phyloP scores from a whole-genome alignment of 2,888 invertebrate genomes.

The Machimus atricapillus region DNA sequence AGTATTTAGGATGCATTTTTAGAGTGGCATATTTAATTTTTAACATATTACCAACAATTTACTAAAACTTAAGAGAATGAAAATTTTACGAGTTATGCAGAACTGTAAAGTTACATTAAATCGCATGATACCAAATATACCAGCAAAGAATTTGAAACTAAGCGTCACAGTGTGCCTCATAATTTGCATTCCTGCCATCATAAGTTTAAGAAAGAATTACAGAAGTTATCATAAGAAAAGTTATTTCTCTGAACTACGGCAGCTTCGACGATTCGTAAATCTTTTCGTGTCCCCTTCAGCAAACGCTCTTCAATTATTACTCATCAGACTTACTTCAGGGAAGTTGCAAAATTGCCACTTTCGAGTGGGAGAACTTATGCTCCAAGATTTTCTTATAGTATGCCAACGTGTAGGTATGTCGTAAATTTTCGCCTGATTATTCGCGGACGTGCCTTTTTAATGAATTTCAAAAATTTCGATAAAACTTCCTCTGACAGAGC shows the following conservation, averaged over 20 bases:
- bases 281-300: background rate
- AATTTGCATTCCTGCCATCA: background rate
- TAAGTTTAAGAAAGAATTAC: background rate
- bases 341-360: background rate
- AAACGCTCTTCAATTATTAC: background rate
- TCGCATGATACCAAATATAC: background rate
- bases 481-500: background rate
- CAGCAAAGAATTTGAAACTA: background rate
- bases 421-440: background rate
- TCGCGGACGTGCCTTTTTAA: background rate
- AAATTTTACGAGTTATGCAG: no score
- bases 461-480: background rate
- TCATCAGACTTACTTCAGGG: background rate
- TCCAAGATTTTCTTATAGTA: background rate
- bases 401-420: background rate
- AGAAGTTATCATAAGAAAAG: background rate
- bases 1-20: no score
- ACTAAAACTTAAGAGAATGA: no score
- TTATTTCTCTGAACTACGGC: background rate
- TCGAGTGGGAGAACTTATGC: background rate
- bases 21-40: background rate
- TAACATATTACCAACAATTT: background rate
- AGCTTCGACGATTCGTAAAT: background rate
- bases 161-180: background rate
- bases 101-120: background rate